Conservation (phyloP, 1,140 invertebrate species). For the Bombus affinis region DNA sequence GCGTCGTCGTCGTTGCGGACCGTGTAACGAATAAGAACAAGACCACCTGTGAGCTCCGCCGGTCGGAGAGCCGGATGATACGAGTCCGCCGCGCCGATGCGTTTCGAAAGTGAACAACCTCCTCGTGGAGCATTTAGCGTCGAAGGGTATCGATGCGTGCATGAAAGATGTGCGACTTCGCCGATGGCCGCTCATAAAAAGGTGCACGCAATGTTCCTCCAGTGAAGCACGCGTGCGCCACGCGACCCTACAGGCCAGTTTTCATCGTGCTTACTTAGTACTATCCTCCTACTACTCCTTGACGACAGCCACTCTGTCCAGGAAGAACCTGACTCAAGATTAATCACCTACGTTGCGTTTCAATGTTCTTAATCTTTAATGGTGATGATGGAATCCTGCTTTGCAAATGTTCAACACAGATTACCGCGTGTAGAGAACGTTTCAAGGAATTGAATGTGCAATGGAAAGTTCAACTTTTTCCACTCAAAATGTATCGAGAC, state of each 20-base stretch:
- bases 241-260: slow-evolving; percentile 58
- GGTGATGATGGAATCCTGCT: too few species aligned
- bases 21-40: slow-evolving; percentile 47
- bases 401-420: too few species aligned
- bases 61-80: background rate
- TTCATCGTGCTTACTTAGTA: slow-evolving; percentile 4
- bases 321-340: too few species aligned
- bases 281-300: background rate
- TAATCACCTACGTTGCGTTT: too few species aligned
- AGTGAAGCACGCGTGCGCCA: slow-evolving; percentile 65
- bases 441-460: too few species aligned
- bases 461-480: too few species aligned
- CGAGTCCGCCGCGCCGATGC: slow-evolving; percentile 7
- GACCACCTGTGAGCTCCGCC: slow-evolving; percentile 18
- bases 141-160: slow-evolving; percentile 59
- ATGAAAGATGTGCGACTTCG: slow-evolving; percentile 57
- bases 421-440: too few species aligned
- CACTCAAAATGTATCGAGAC: too few species aligned
- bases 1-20: background rate
- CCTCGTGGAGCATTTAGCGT: slow-evolving; percentile 50
- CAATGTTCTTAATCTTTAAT: too few species aligned
- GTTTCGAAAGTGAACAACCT: slow-evolving; percentile 48
- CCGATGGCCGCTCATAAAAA: slow-evolving; percentile 49
- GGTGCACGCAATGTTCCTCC: slow-evolving; percentile 51
- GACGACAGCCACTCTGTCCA: background rate